Evolutionary conservation across 2,888 invertebrate species (phyloP).

Genomic region (Tortrix viridana): DNA sequence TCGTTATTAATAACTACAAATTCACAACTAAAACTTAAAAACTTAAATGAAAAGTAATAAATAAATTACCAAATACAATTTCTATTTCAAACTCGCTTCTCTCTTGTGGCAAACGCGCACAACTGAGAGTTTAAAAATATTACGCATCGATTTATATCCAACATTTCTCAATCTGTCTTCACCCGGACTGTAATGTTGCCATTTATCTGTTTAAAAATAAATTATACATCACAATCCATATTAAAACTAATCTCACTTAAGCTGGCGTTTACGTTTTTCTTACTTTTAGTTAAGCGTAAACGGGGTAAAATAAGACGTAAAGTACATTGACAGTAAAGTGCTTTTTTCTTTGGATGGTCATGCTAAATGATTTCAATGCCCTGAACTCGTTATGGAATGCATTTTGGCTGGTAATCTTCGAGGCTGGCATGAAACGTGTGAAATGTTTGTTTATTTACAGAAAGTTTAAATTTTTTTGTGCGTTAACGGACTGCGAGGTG

Average conservation of each 20-base stretch:
- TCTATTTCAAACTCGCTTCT: background rate
- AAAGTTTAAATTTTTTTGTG: too few species aligned
- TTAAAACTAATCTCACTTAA: background rate
- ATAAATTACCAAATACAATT: conserved; percentile 11
- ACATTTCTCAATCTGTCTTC: conserved; percentile 55
- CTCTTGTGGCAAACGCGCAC: conserved; percentile 36
- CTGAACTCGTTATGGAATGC: too few species aligned
- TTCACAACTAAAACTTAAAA: background rate
- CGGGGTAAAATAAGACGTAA: background rate
- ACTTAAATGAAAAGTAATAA: background rate
- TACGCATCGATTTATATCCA: conserved; percentile 46
- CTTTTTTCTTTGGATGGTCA: background rate
- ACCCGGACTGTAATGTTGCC: conserved; percentile 42
- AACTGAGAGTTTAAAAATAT: conserved; percentile 50
- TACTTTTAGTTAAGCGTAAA: background rate
- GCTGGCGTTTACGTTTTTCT: background rate
- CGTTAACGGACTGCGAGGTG: too few species aligned
- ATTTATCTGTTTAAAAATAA: conserved; percentile 46
- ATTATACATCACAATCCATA: background rate
- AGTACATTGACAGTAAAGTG: background rate
- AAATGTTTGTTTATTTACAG: too few species aligned
- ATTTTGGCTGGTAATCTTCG: too few species aligned
- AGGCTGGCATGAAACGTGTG: too few species aligned
- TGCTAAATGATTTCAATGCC: background rate
- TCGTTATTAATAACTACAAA: too few species aligned